Evolutionary conservation across 2,888 invertebrate species (phyloP).

Genomic region (Thelaira solivaga): DNA sequence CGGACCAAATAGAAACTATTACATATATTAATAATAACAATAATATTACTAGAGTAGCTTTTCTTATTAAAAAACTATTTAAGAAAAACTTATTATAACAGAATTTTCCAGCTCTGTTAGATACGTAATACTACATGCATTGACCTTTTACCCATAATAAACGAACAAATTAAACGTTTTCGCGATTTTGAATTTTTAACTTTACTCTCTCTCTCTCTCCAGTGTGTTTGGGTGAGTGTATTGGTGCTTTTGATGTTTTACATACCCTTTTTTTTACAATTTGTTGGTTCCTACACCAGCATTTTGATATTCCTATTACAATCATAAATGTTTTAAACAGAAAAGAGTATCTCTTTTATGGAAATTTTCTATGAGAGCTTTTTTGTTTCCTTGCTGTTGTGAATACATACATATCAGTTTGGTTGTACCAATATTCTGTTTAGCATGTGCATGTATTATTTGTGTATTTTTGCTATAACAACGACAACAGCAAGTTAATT

Average conservation of each 20-base stretch:
- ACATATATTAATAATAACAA: no score
- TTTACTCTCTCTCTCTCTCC: not conserved
- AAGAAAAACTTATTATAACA: no score
- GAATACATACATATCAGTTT: not conserved
- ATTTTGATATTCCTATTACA: not conserved
- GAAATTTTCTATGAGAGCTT: no score
- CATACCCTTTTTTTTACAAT: not conserved
- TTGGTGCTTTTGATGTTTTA: not conserved
- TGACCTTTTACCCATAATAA: constrained; percentile 40
- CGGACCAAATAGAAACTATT: no score
- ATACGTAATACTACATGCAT: no score
- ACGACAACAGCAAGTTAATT: constrained; percentile 54
- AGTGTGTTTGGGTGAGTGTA: not conserved
- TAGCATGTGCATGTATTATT: constrained; percentile 7
- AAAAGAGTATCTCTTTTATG: not conserved
- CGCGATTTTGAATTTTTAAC: constrained; percentile 10
- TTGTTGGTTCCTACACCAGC: not conserved
- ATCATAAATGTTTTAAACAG: constrained; percentile 13
- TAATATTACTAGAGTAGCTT: no score
- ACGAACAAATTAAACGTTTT: constrained; percentile 46
- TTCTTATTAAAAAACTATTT: no score
- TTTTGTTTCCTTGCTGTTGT: no score
- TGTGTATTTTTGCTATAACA: constrained; percentile 18
- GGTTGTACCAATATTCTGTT: not conserved
- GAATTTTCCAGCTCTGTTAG: no score